Base-by-base conservation (phyloP, 2,888 invertebrate species). In the Keiferia lycopersicella region DNA sequence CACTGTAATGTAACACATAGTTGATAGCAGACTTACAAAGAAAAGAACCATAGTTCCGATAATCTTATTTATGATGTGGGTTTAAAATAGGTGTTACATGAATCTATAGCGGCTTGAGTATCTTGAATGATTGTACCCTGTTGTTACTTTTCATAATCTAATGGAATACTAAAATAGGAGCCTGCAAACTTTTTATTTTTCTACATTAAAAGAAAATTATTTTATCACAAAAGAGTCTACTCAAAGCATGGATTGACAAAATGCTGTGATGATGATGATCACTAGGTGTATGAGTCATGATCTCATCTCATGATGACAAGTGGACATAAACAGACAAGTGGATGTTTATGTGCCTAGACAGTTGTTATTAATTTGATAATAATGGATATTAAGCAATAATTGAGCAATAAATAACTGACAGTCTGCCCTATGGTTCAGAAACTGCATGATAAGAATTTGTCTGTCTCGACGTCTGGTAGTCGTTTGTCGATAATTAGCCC, bases 21-120 rank as follows among this genome's bases (percentile, higher is more conserved):
- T 57, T 61, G 64, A 64, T 64, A 64, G 41, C 50, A 51, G 18
- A 26, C 4, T 56, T 4, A 34, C 34, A 39, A 61, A 57, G 45
- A 64, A 61, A 12, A 51, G 51, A n/a, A 34, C 38, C 60, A 60
- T 30, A 60, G 64, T 60, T 60, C 59, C 53, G 64, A 64, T 64
- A 64, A 50, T 20, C 8, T 20, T 30, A 41, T 22, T 26, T 45
- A 34, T 34, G 45, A 16, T 60, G 22, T 18, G 12, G 34, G 8
- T 8, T 34, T 34, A 34, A 34, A 34, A 34, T 34, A 7, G 10
- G 10, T 34, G 10, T 34, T 34, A 34, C 34, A 34, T 34, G 41
- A 59, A 59, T 39, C 41, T 45, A 45, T 60, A 45, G 45, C 11
- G 8, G 16, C 30, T 57, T 2, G 26, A 38, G 16, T 50, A 53